Evolutionary conservation across 2,113 vertebrate species (phyloP).

Genomic region (Scytalopus superciliaris): DNA sequence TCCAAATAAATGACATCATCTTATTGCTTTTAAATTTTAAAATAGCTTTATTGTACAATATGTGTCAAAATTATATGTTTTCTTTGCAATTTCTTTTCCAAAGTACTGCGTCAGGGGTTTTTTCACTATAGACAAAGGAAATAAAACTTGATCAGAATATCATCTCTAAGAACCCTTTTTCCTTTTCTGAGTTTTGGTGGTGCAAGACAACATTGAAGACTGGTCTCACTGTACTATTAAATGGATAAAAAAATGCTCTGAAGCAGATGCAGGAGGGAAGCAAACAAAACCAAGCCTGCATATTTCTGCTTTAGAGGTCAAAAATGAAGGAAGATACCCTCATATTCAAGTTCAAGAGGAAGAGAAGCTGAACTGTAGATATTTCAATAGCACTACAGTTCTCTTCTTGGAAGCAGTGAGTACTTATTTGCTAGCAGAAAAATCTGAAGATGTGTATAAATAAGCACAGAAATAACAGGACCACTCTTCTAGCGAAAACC

Average conservation of each 20-base stretch:
- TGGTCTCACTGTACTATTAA: not conserved
- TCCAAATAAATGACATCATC: not conserved
- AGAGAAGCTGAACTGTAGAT: not conserved
- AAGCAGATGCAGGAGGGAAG: not conserved
- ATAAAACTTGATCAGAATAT: not conserved
- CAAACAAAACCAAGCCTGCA: not conserved
- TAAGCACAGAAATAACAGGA: not conserved
- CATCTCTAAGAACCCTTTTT: not conserved
- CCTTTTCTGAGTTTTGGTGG: not conserved
- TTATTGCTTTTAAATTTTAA: not conserved
- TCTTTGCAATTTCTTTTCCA: not conserved
- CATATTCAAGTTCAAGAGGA: not conserved
- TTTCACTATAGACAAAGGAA: not conserved
- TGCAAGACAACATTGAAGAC: not conserved
- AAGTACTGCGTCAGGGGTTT: accelerated
- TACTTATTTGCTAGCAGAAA: not conserved
- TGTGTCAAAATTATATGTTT: not conserved
- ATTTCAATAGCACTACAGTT: not conserved
- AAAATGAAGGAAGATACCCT: not conserved
- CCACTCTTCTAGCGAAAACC: not conserved
- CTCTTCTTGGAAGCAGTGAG: not conserved
- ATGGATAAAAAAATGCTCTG: not conserved
- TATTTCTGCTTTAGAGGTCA: not conserved
- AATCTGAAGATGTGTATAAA: not conserved
- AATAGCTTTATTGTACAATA: not conserved